Evolutionary conservation across 2,888 invertebrate genomes (phyloP).

Genomic region (Drosophila sordidapex): DNA sequence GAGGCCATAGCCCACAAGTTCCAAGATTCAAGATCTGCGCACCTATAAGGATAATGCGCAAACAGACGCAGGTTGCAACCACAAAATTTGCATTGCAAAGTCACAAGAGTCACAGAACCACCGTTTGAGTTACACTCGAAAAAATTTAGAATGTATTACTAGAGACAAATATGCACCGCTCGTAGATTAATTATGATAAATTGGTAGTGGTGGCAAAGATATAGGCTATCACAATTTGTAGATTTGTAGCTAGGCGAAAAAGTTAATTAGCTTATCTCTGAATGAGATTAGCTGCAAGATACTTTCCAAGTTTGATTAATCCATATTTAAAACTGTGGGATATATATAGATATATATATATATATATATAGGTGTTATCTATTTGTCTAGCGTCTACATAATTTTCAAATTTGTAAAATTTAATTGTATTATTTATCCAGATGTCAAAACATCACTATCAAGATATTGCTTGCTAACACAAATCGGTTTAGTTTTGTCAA

Average conservation of each 20-base stretch:
- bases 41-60: slow-evolving; percentile 76
- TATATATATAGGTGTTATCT: neutral
- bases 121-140: slow-evolving; percentile 13
- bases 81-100: slow-evolving; percentile 74
- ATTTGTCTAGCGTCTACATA: neutral
- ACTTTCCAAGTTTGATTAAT: neutral
- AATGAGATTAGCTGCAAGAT: neutral
- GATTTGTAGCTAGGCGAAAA: neutral
- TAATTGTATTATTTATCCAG: neutral
- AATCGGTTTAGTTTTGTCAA: neutral
- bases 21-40: slow-evolving; percentile 58
- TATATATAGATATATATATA: neutral
- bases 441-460: neutral
- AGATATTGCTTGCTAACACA: neutral
- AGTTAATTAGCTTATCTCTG: neutral
- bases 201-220: neutral
- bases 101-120: slow-evolving; percentile 29
- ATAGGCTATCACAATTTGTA: neutral
- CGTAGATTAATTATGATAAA: neutral
- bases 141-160: neutral
- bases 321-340: neutral
- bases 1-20: slow-evolving; percentile 38
- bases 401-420: neutral
- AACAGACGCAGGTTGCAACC: slow-evolving; percentile 73
- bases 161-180: neutral